Evolutionary conservation across 2,113 vertebrate species (phyloP).

Genomic region (Tachysurus fulvidraco): DNA sequence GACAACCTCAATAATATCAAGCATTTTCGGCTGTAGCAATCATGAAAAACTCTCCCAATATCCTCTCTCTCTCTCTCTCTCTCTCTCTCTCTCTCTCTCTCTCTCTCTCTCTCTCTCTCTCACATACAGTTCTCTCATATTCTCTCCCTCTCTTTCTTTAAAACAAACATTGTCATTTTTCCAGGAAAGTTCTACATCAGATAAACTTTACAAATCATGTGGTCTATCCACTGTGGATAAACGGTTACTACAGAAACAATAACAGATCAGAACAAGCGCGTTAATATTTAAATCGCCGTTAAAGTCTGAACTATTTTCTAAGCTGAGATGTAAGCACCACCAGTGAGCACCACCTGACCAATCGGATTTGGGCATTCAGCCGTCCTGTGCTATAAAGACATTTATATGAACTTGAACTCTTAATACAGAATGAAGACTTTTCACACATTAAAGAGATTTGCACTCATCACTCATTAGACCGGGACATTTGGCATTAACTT

Average conservation of each 20-base stretch:
- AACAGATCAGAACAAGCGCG: not conserved
- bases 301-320: not conserved
- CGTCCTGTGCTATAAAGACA: not conserved
- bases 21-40: too few relatives aligned
- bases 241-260: not conserved
- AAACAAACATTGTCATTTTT: too few relatives aligned
- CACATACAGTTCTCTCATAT: too few relatives aligned
- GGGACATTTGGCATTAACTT: not conserved
- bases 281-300: not conserved
- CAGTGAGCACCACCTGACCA: not conserved
- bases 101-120: too few relatives aligned
- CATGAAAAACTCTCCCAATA: too few relatives aligned
- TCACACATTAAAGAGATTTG: slow-evolving; percentile 13
- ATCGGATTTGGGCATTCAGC: not conserved
- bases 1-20: too few relatives aligned
- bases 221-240: not conserved
- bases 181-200: not conserved
- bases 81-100: too few relatives aligned
- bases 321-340: not conserved
- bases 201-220: not conserved
- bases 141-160: too few relatives aligned
- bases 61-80: too few relatives aligned
- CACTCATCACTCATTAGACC: not conserved
- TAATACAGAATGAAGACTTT: not conserved
- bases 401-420: not conserved